phyloP scores from a whole-genome alignment of 2,797 vertebrate genomes.

The Coccyzus lansbergi region DNA sequence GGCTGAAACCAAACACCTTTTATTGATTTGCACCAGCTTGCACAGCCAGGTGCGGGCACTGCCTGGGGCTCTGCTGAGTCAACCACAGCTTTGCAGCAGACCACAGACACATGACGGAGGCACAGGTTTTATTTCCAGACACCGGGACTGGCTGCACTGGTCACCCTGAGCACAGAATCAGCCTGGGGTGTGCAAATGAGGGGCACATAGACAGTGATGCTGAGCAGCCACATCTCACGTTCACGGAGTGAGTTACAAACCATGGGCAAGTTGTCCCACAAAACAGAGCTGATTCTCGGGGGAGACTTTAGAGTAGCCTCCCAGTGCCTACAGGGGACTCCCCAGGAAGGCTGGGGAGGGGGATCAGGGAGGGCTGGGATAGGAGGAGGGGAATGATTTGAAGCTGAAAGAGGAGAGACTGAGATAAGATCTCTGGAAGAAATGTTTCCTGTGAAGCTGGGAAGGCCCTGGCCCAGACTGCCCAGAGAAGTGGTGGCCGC shows the following conservation, averaged over 20 bases:
- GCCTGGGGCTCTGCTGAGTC: background rate
- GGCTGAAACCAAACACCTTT: background rate
- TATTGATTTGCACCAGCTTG: background rate
- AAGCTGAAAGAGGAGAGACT: too few relatives aligned
- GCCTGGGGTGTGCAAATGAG: background rate
- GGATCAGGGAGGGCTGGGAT: too few relatives aligned
- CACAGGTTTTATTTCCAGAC: background rate
- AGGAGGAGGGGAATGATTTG: too few relatives aligned
- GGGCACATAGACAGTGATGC: rapidly evolving
- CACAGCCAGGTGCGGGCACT: background rate
- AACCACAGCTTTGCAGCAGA: background rate
- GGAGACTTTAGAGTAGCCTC: too few relatives aligned
- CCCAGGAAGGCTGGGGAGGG: too few relatives aligned
- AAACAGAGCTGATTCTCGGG: too few relatives aligned
- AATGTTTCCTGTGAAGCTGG: too few relatives aligned
- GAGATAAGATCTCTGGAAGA: too few relatives aligned
- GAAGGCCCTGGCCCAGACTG: too few relatives aligned
- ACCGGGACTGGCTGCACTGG: rapidly evolving
- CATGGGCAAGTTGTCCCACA: background rate
- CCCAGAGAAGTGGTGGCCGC: too few relatives aligned
- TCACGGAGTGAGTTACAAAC: rapidly evolving
- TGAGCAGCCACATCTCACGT: rapidly evolving
- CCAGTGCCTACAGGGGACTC: too few relatives aligned
- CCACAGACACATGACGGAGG: background rate
- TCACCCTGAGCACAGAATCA: background rate